Evolutionary conservation across 2,888 invertebrate genomes (phyloP), one percentile per base, ranked within the genome.

Genomic region (Druceiella hillmani): DNA sequence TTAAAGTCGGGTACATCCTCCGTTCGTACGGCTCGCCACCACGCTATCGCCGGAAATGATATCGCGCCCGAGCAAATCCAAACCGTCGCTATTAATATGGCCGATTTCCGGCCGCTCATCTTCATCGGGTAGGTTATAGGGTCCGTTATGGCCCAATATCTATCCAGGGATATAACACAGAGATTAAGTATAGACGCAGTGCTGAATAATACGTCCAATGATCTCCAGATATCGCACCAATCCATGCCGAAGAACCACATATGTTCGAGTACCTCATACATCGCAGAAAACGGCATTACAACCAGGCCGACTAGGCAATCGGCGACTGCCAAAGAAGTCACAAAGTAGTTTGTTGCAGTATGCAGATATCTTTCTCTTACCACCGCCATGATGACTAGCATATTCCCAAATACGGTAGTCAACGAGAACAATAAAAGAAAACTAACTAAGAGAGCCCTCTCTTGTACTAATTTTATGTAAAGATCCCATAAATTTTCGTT

Each of bases 111-210:
- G 26, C 87, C 81, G 15, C 91, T 93, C 91, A 99, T 97, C 46
- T 86, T 76, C 70, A 87, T 89, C 2, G 97, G 94, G 66, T 99
- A 99, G 31, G 91, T 90, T 50, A 99, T 94, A 0, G 99, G 98
- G 66, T 98, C 95, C 9, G 94, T 95, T 45, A 98, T 98, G 29
- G 98, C 98, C 95, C 97, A 95, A 64, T 98, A 99, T 11, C 95
- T 80, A 61, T 97, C 97, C 53, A 97, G 62, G 1, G 93, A 92
- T 54, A 97, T 99, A 17, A 98, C 94, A 65, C 98, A 98, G 36
- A 99, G 72, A 66, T 98, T 98, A 33, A 98, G 75, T 52, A 99
- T 99, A 7, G 95, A 95, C 3, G 97, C 97, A 0, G 99, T 98
- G 53, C 93, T 93, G 53, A 95, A 97, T 2, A 98, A 76, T 2